Base-by-base conservation (phyloP, 2,797 vertebrate genomes). In the Percopsis omiscomaycus region DNA sequence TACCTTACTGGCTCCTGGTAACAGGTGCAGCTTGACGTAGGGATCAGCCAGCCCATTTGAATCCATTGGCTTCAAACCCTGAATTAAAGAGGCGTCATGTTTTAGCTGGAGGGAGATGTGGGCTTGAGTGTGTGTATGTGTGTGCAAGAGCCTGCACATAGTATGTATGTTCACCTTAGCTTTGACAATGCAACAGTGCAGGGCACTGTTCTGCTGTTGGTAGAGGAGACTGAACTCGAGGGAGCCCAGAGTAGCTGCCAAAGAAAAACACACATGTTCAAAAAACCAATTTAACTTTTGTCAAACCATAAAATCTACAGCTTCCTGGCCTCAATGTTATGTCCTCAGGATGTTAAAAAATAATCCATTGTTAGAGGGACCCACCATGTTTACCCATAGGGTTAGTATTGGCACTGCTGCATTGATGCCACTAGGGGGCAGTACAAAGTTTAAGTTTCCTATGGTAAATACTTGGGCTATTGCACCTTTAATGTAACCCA, bases 1-100 rank as follows among this genome's bases (percentile, higher is more conserved):
- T 98, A 89, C 97, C 96, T 98, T 98, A 89, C 96, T 98, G 87
- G 97, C 96, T 72, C 97, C 97, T 0, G 97, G 97, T 77, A 98
- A 70, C 70, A 98, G 94, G 76, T 98, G 96, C 64, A 98, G 89
- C 68, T 98, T 98, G n/a, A 98, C 96, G 0, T 98, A 98, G 0
- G 97, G 97, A 83, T 98, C 97, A 0, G 97, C 95, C 16, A 98
- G 88, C 28, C 97, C 97, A 0, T 98, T 98, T 2, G 96, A 97
- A 82, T 98, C 97, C 97, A 98, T 98, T 0, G 96, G 92, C 81
- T 98, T 98, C 44, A 98, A 89, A 46, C 97, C 96, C 97, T 98
- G 69, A 28, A 64, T 51, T 53, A 64, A 53, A 66, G 0, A 59
- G 6, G 28, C 1, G 6, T 3, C 45, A 16, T 13, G 29, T 58